Conservation (phyloP, 2,797 vertebrate genomes). For the Acanthopagrus latus region DNA sequence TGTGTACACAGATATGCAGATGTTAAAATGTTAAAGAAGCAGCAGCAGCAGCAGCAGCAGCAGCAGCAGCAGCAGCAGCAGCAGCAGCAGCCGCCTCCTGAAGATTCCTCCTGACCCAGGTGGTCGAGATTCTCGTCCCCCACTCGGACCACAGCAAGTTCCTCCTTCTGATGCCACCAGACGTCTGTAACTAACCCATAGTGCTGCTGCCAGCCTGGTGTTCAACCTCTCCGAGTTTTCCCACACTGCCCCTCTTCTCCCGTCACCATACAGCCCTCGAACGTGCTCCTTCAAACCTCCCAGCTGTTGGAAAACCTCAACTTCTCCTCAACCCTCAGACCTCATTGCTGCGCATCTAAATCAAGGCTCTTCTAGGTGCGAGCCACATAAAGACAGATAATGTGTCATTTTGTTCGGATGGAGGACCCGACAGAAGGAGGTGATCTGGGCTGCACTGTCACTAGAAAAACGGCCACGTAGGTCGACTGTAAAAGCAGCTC, state of each 20-base stretch:
- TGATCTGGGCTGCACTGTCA: background rate
- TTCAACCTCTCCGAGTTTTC: too few species aligned
- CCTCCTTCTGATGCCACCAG: background rate
- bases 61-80: too few species aligned
- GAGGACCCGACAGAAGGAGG: background rate
- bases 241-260: too few species aligned
- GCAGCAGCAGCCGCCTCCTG: background rate
- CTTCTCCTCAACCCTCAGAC: background rate
- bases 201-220: too few species aligned
- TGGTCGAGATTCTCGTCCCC: background rate
- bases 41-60: too few species aligned
- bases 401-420: background rate
- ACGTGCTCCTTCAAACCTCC: too few species aligned
- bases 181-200: background rate
- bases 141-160: background rate
- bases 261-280: too few species aligned
- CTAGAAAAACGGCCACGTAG: background rate
- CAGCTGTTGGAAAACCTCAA: too few species aligned
- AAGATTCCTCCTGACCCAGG: background rate
- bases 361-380: background rate
- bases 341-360: background rate
- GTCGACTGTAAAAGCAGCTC: too few species aligned
- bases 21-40: too few species aligned
- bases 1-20: background rate
- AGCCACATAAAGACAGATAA: background rate